phyloP scores from a whole-genome alignment of 2,888 invertebrate species.

The Melipona beecheii region DNA sequence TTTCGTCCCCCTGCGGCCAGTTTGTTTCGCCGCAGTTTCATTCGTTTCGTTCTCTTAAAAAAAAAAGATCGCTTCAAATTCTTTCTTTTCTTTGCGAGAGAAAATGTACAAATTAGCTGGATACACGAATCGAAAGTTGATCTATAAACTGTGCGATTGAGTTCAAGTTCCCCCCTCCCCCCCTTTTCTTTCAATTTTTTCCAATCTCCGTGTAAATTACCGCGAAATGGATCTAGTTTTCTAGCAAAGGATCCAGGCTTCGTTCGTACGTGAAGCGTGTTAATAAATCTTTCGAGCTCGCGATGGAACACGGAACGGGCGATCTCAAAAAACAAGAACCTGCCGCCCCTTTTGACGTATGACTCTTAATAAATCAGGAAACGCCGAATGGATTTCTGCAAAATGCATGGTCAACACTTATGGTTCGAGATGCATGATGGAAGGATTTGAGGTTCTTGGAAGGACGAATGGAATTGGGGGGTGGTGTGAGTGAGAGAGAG shows the following conservation, averaged over 20 bases:
- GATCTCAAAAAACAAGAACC: slow-evolving; percentile 37
- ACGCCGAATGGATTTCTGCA: slow-evolving; percentile 6
- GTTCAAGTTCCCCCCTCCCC: too few relatives aligned
- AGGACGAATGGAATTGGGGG: too few relatives aligned
- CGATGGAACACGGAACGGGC: slow-evolving; percentile 33
- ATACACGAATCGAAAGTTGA: too few relatives aligned
- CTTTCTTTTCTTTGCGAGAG: too few relatives aligned
- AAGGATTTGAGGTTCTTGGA: too few relatives aligned
- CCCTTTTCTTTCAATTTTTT: not conserved
- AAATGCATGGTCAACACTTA: not conserved
- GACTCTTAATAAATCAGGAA: slow-evolving; percentile 37
- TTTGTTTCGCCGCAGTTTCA: not conserved
- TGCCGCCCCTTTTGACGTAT: slow-evolving; percentile 41
- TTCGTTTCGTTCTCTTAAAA: too few relatives aligned
- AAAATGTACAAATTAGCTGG: too few relatives aligned
- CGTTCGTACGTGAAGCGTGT: slow-evolving; percentile 18
- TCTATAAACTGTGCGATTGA: not conserved
- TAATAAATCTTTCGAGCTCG: slow-evolving; percentile 50
- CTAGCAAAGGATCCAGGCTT: slow-evolving; percentile 12
- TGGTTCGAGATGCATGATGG: too few relatives aligned
- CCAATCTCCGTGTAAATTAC: not conserved
- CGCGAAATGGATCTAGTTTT: slow-evolving; percentile 29
- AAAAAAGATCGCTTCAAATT: too few relatives aligned
- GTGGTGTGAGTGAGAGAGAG: too few relatives aligned
- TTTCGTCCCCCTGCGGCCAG: not conserved